Base-by-base conservation (phyloP, 1,140 invertebrate species). In the Rhyacophila brunnea region DNA sequence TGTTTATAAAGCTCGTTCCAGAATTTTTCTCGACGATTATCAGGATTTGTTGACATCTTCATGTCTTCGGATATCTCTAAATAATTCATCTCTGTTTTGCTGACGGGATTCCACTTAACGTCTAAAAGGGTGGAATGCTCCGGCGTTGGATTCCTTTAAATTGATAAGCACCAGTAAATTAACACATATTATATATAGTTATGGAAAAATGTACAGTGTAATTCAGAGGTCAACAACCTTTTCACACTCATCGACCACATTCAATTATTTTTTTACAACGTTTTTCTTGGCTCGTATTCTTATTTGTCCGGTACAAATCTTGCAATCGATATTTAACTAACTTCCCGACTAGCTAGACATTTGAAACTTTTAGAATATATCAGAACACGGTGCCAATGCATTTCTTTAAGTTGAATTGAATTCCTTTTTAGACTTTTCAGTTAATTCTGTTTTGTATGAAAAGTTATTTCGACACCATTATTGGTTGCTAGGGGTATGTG, bases 141-240 rank as follows among this genome's bases (percentile, higher is more conserved):
- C 3, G 78, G 74, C 4, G 77, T 80, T 3, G 80, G 79, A 63
- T 80, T 77, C 4, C 80, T 81, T 69, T 13, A 74, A 76, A 17
- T 18, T 20, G 4, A 47, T 62, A 45, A 48, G 53, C n/a, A n/a
- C n/a, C 11, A 48, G 7, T 47, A 17, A 50, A 5, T 10, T 40
- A 7, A 3, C 6, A 23, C 9, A 7, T 28, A 23, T 48, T 2
- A 48, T 9, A 48, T 6, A 48, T 11, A 48, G 6, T 28, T 28
- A 45, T 4, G 3, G 1, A 1, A 1, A 32, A 1, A 47, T 32
- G 0, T 47, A 23, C 7, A 28, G 6, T 32, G 1, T 4, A 43
- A 1, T 18, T 18, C 6, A 19, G 17, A 3, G 0, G 10, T 5
- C 13, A 45, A 11, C n/a, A 45, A 45, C 18, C n/a, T 45, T 11